Base-by-base conservation (phyloP, 64 coral and sea anemone genomes). In the Cladopsammia gracilis region DNA sequence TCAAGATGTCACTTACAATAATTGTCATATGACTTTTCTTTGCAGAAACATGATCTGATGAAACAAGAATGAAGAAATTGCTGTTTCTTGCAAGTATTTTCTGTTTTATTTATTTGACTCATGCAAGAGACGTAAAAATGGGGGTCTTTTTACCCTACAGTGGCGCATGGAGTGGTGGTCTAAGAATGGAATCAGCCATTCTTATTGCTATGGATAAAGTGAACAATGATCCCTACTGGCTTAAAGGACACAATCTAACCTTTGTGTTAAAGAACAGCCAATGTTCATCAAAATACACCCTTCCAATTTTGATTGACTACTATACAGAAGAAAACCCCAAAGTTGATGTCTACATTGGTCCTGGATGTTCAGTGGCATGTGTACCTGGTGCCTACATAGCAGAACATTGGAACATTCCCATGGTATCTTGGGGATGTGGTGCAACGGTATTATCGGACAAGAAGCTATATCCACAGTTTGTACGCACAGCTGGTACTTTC, bases 371-470 rank as follows among this genome's bases (percentile, higher is more conserved):
- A 2, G 58, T 87, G 7, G 92, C 22, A 51, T 97, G 96, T 56
- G 13, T 77, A 10, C 88, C 96, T 73, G 88, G 73, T 10, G 96
- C 88, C 5, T 84, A 87, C 8, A 71, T 97, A 48, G 96, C 88
- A 68, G 82, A 56, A 25, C 66, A 97, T 42, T 97, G 96, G 96
- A 88, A 88, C 57, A 64, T 78, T 64, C 80, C 88, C 2, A 97
- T 97, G 88, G 70, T 97, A 79, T 89, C 96, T 24, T 97, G 92
- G 91, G 95, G 92, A 10, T 97, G 96, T 68, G 47, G 67, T 43
- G 82, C 73, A 4, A 25, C 82, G 59, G 49, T 6, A 45, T 59
- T 97, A 46, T 87, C 82, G 20, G 86, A 97, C 83, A 97, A 88
- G 26, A 58, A 48, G 1, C 25, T 65, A 16, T 97, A 94, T 83